Percentiles rank a stretch among this genome's conserved stretches.
phyloP scores from a whole-genome alignment of 2,797 vertebrate genomes.

The Pipistrellus nathusii region DNA sequence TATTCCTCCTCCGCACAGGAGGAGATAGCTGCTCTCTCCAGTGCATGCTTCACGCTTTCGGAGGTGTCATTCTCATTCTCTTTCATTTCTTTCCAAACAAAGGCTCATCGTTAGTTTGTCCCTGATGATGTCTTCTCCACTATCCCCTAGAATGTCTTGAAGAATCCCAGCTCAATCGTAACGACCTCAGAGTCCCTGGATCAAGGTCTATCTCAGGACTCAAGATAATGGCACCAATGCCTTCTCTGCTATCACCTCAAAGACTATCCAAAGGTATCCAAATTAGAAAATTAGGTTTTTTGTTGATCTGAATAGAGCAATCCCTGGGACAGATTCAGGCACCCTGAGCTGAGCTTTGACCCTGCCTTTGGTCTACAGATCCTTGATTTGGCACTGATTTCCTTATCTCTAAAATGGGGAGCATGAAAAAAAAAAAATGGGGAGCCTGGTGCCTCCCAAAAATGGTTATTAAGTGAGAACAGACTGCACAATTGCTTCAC shows the following conservation, averaged over 20 bases:
- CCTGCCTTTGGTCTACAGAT: background rate
- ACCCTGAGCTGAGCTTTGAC: background rate
- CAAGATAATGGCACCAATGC: background rate
- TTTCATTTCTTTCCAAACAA: constrained; percentile 10
- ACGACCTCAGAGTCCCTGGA: background rate
- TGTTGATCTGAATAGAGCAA: constrained; percentile 1
- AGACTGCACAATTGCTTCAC: accelerated
- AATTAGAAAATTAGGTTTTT: background rate
- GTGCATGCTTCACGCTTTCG: background rate
- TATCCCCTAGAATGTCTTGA: background rate
- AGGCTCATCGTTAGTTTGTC: background rate
- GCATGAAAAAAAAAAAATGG: background rate
- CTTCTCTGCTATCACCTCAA: background rate
- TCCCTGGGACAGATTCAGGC: background rate
- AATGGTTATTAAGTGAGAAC: background rate
- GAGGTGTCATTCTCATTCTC: background rate
- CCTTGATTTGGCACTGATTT: background rate
- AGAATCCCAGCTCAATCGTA: background rate
- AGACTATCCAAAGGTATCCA: background rate
- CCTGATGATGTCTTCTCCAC: background rate
- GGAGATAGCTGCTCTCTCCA: background rate
- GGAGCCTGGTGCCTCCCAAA: background rate
- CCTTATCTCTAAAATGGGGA: background rate
- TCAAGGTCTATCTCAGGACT: background rate
- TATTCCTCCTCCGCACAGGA: background rate